A percentile compares a stretch with the other conserved stretches of the same genome.
phyloP scores from a whole-genome alignment of 2,113 vertebrate genomes.

The Muntiacus reevesi region DNA sequence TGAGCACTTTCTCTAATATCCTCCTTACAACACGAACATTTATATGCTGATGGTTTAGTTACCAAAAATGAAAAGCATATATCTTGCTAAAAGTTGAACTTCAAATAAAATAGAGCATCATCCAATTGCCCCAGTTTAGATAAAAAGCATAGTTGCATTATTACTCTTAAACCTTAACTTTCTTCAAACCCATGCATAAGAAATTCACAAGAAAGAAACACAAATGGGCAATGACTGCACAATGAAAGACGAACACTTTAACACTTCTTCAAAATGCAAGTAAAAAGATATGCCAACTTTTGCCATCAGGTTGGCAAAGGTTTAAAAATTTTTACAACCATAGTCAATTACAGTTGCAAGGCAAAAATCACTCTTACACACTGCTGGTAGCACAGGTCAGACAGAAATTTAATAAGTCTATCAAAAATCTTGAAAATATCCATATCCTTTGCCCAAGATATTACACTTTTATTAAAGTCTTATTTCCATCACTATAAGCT shows the following conservation, averaged over 20 bases:
- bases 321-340: conserved; percentile 18
- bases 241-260: background rate
- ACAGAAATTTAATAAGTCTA: background rate
- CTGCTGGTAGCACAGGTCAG: background rate
- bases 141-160: conserved; percentile 18
- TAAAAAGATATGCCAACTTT: background rate
- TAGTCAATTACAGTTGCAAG: background rate
- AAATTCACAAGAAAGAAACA: conserved; percentile 2
- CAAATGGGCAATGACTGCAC: background rate
- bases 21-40: background rate
- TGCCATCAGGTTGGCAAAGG: background rate
- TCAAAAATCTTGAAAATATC: conserved; percentile 19
- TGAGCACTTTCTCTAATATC: background rate
- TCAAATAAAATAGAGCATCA: conserved; percentile 6
- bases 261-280: background rate
- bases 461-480: background rate
- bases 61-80: conserved; percentile 42
- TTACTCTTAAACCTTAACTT: conserved; percentile 14
- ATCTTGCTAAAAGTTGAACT: background rate
- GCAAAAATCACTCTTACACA: background rate
- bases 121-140: background rate
- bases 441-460: background rate
- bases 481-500: background rate
- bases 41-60: conserved; percentile 29
- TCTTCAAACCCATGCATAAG: conserved; percentile 11